A percentile compares a stretch with the other conserved stretches of the same genome.
Evolutionary conservation across 2,888 invertebrate species (phyloP).

Genomic region (Asteroscopus sphinx): DNA sequence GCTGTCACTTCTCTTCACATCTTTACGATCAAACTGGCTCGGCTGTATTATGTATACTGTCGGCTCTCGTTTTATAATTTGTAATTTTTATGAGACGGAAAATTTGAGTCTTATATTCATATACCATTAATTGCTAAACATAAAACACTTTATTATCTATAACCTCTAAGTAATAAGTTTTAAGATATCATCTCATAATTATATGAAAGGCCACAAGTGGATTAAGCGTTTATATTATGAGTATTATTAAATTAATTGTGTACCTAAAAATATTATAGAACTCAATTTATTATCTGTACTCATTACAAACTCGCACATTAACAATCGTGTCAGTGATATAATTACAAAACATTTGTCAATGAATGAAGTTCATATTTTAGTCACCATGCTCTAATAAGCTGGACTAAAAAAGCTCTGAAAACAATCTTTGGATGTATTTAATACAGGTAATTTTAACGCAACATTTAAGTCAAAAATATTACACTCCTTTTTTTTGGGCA

Average conservation of each 20-base stretch:
- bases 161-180: constrained; percentile 8
- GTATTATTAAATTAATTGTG: constrained; percentile 16
- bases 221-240: neutral
- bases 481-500: too few relatives aligned
- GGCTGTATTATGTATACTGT: constrained; percentile 14
- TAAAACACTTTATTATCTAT: too few relatives aligned
- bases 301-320: constrained; percentile 6
- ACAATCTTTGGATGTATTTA: neutral
- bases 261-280: neutral
- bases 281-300: constrained; percentile 38
- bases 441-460: too few relatives aligned
- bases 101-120: constrained; percentile 11
- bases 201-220: neutral
- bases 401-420: constrained; percentile 5
- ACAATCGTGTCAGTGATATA: constrained; percentile 33
- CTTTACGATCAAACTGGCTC: constrained; percentile 45
- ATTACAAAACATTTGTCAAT: constrained; percentile 29
- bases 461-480: too few relatives aligned
- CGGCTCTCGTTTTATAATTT: constrained; percentile 34
- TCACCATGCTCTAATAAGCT: neutral
- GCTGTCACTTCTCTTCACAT: constrained; percentile 47
- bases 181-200: constrained; percentile 6
- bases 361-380: constrained; percentile 14
- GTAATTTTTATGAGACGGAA: constrained; percentile 25
- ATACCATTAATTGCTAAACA: neutral